phyloP scores from a whole-genome alignment of 2,888 invertebrate species.

The Ormyrus pomaceus region DNA sequence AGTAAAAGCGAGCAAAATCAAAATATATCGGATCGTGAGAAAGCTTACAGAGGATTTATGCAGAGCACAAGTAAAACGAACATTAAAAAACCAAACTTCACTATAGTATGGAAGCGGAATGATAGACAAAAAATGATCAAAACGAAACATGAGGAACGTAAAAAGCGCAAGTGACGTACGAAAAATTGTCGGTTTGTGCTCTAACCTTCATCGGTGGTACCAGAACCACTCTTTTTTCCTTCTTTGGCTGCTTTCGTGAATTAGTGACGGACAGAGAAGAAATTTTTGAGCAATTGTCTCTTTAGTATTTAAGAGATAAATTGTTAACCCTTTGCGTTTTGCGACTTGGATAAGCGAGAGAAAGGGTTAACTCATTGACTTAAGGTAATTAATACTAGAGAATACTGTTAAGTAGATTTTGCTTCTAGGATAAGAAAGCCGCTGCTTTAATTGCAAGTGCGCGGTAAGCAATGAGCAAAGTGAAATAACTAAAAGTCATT shows the following conservation, averaged over 20 bases:
- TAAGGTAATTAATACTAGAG: background rate
- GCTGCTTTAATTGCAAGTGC: background rate
- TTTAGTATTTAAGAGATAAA: background rate
- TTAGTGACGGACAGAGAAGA: slow-evolving; percentile 46
- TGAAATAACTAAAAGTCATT: background rate
- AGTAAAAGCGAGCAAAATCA: slow-evolving; percentile 8
- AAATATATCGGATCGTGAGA: background rate
- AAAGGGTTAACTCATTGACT: too few species aligned
- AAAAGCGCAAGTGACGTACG: slow-evolving; percentile 18
- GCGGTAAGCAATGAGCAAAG: background rate
- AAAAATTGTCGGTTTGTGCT: slow-evolving; percentile 50
- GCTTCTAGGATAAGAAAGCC: background rate
- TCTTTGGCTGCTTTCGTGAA: slow-evolving; percentile 60
- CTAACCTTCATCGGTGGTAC: slow-evolving; percentile 67
- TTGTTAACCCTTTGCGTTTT: background rate
- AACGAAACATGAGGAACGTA: slow-evolving; percentile 12
- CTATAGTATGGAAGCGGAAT: slow-evolving; percentile 9
- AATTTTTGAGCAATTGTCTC: slow-evolving; percentile 24
- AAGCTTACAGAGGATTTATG: background rate
- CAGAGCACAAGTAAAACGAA: background rate
- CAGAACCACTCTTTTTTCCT: slow-evolving; percentile 64
- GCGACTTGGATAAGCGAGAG: background rate
- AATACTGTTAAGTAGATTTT: slow-evolving; percentile 23
- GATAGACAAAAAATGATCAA: background rate
- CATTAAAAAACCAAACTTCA: background rate